Evolutionary conservation across 2,888 invertebrate species (phyloP).

Genomic region (Orthosia gothica): DNA sequence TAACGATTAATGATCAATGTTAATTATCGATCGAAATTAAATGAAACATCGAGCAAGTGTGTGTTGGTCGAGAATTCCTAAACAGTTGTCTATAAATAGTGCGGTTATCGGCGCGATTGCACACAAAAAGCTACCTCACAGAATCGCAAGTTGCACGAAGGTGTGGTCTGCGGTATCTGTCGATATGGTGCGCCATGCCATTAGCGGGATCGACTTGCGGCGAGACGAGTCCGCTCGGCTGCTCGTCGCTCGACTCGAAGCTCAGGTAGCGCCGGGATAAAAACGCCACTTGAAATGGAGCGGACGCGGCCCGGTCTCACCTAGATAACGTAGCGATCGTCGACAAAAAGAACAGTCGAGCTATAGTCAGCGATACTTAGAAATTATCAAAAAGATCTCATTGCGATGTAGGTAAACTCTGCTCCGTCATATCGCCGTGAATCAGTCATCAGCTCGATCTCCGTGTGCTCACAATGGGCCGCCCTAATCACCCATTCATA

Average conservation of each 20-base stretch:
- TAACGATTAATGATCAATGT: slow-evolving; percentile 68
- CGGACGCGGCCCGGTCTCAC: slow-evolving; percentile 85
- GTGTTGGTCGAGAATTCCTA: slow-evolving; percentile 57
- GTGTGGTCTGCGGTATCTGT: slow-evolving; percentile 74
- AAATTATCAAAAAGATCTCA: slow-evolving; percentile 67
- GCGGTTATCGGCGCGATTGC: slow-evolving; percentile 56
- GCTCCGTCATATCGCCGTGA: slow-evolving; percentile 72
- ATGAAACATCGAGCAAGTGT: slow-evolving; percentile 56
- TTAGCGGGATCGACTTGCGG: slow-evolving; percentile 80
- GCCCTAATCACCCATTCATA: slow-evolving; percentile 87
- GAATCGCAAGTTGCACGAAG: slow-evolving; percentile 73
- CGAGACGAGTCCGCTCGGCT: slow-evolving; percentile 73
- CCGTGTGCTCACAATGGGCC: slow-evolving; percentile 73
- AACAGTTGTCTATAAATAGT: slow-evolving; percentile 67
- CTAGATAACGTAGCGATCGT: slow-evolving; percentile 84
- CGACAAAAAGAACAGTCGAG: slow-evolving; percentile 74
- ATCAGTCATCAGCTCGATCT: slow-evolving; percentile 75
- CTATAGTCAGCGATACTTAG: slow-evolving; percentile 67
- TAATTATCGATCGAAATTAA: slow-evolving; percentile 72
- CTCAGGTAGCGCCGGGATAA: slow-evolving; percentile 90
- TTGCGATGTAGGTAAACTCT: slow-evolving; percentile 60
- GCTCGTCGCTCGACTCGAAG: slow-evolving; percentile 72
- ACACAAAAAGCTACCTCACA: slow-evolving; percentile 68
- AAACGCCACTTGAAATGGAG: slow-evolving; percentile 89
- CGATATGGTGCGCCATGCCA: slow-evolving; percentile 74